Evolutionary conservation across 2,113 vertebrate species (phyloP).

Genomic region (Chroicocephalus ridibundus): DNA sequence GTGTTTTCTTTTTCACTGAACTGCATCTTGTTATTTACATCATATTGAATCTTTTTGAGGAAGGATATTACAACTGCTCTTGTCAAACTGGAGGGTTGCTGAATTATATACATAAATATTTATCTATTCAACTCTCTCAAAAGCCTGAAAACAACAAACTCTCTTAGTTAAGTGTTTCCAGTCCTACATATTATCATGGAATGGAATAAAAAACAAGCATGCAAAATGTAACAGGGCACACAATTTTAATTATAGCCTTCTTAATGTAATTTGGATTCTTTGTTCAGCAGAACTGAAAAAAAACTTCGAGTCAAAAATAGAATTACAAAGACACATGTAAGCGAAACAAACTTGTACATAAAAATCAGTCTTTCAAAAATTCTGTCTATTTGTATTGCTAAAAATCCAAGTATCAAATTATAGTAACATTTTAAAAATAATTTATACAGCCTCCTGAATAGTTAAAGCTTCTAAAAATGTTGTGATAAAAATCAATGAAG

Average conservation of each 20-base stretch:
- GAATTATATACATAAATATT: neutral
- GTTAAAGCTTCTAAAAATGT: conserved; percentile 66
- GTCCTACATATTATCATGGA: neutral
- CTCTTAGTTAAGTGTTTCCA: neutral
- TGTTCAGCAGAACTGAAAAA: conserved; percentile 11
- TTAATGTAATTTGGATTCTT: conserved; percentile 20
- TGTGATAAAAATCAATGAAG: conserved; percentile 73
- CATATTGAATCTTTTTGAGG: neutral
- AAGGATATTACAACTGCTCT: neutral
- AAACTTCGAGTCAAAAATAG: neutral
- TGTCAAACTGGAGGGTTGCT: neutral
- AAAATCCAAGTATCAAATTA: conserved; percentile 54
- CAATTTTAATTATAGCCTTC: conserved; percentile 3
- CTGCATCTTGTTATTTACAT: neutral
- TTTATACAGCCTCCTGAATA: conserved; percentile 51
- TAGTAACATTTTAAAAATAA: conserved; percentile 32
- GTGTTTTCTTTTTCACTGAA: neutral
- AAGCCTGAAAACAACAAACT: neutral
- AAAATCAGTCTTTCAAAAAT: conserved; percentile 8
- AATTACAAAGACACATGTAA: neutral
- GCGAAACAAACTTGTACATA: neutral
- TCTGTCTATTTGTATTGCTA: neutral
- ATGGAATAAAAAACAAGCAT: neutral
- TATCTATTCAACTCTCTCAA: neutral
- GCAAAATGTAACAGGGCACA: neutral